A percentile compares a stretch with the other conserved stretches of the same genome.
These are phyloP conservation scores for Diadophis punctatus DNA, from an alignment of 2,113 vertebrate genomes.

Conservation along the genomic window DNA sequence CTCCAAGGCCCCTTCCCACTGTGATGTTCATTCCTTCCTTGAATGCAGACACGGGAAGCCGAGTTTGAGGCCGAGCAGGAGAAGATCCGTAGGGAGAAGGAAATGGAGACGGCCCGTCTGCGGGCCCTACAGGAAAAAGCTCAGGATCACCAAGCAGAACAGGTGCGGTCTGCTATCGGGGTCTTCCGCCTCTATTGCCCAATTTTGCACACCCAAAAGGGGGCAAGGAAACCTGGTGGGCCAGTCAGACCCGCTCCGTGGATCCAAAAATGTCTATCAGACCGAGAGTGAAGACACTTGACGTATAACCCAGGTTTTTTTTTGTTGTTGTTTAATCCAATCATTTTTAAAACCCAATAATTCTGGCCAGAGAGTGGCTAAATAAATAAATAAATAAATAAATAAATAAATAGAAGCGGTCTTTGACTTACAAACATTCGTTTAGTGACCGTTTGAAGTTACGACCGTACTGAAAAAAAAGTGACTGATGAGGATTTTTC, in stretches of 20 bases:
- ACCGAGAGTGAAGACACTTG: no score
- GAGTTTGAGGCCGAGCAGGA: conserved; percentile 80
- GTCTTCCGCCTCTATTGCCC: not conserved
- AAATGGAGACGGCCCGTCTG: conserved; percentile 76
- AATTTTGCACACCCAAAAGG: not conserved
- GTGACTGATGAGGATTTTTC: no score
- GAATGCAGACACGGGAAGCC: conserved; percentile 73
- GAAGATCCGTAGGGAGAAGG: conserved; percentile 77
- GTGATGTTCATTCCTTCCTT: not conserved
- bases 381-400: no score
- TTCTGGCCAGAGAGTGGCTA: no score
- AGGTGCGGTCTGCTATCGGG: conserved; percentile 61
- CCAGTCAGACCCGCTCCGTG: not conserved
- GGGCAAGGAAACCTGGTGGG: not conserved
- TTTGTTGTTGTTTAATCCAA: no score
- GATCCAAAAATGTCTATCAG: not conserved
- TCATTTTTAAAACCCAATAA: no score
- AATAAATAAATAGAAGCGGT: no score
- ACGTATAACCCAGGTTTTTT: no score
- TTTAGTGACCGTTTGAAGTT: no score
- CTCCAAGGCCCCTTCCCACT: not conserved
- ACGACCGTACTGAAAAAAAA: no score
- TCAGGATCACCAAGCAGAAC: conserved; percentile 78
- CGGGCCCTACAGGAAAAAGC: conserved; percentile 79
- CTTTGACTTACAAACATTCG: no score